Percentiles rank a stretch among this genome's conserved stretches.
These are phyloP conservation scores for Sphaerolaimus hirsutus DNA, from an alignment of 2,888 invertebrate genomes.

Conservation along the genomic window DNA sequence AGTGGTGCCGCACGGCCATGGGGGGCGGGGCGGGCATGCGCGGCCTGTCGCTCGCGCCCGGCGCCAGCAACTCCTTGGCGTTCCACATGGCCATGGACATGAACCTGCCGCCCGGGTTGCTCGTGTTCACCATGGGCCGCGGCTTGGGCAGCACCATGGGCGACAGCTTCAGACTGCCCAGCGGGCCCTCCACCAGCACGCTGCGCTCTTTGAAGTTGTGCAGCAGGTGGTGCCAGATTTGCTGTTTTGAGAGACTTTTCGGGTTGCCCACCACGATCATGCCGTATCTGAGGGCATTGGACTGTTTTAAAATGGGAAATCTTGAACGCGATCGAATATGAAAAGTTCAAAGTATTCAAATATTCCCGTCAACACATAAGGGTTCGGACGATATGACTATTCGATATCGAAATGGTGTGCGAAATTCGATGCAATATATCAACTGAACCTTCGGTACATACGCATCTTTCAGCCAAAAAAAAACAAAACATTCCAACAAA, in stretches of 20 bases:
- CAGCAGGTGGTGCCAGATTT: constrained; percentile 86
- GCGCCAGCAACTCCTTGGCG: constrained; percentile 75
- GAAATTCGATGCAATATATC: too few relatives aligned
- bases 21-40: too few relatives aligned
- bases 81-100: constrained; percentile 93
- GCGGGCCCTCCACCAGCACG: constrained; percentile 81
- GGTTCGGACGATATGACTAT: too few relatives aligned
- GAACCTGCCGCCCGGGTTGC: constrained; percentile 84
- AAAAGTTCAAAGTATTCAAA: too few relatives aligned
- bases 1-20: constrained; percentile 23
- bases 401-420: too few relatives aligned
- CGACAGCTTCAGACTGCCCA: constrained; percentile 84
- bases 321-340: too few relatives aligned
- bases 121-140: constrained; percentile 70
- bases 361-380: too few relatives aligned
- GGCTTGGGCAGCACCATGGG: constrained; percentile 89
- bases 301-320: too few relatives aligned
- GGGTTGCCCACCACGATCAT: constrained; percentile 96
- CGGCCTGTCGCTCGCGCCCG: too few relatives aligned
- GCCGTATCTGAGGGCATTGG: constrained; percentile 39
- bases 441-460: too few relatives aligned
- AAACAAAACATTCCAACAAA: too few relatives aligned
- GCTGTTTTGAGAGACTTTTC: constrained; percentile 84
- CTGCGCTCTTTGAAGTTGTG: constrained; percentile 92
- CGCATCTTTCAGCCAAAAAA: too few relatives aligned